These are phyloP conservation scores for Octomys mimax DNA, from an alignment of 2,797 vertebrate genomes.

Conservation along the genomic window DNA sequence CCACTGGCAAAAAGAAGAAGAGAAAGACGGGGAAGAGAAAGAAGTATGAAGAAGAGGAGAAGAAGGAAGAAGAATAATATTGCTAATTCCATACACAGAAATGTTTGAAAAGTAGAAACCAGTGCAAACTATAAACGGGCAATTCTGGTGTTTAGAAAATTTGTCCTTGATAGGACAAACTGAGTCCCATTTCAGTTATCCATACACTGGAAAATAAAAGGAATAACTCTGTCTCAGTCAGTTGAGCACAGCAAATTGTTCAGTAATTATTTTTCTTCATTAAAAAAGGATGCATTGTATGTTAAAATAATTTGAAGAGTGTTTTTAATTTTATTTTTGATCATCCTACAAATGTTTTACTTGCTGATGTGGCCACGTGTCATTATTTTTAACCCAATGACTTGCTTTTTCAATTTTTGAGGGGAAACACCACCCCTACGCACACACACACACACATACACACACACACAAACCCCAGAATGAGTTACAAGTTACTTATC, in stretches of 20 bases:
- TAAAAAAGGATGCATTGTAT: constrained; percentile 38
- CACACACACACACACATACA: neutral
- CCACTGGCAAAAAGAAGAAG: neutral
- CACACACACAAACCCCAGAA: neutral
- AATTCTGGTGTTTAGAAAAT: constrained; percentile 22
- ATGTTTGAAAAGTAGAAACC: neutral
- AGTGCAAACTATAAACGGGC: neutral
- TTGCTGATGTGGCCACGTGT: neutral
- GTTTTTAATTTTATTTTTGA: constrained; percentile 54
- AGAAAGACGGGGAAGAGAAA: neutral
- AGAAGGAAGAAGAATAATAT: neutral
- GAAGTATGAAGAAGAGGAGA: neutral
- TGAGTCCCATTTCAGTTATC: neutral
- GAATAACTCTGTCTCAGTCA: neutral
- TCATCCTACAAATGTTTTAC: neutral
- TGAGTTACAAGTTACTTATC: neutral
- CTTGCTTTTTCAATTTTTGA: neutral
- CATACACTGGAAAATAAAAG: constrained; percentile 16
- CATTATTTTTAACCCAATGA: constrained; percentile 35
- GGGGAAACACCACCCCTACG: neutral
- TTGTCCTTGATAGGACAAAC: neutral
- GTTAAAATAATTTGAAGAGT: constrained; percentile 52
- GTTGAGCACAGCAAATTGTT: constrained; percentile 34
- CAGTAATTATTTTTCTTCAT: constrained; percentile 27
- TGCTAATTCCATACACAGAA: neutral